A percentile compares a stretch with the other conserved stretches of the same genome.
phyloP scores from a whole-genome alignment of 1,140 invertebrate genomes.

The Caenorhabditis tropicalis region DNA sequence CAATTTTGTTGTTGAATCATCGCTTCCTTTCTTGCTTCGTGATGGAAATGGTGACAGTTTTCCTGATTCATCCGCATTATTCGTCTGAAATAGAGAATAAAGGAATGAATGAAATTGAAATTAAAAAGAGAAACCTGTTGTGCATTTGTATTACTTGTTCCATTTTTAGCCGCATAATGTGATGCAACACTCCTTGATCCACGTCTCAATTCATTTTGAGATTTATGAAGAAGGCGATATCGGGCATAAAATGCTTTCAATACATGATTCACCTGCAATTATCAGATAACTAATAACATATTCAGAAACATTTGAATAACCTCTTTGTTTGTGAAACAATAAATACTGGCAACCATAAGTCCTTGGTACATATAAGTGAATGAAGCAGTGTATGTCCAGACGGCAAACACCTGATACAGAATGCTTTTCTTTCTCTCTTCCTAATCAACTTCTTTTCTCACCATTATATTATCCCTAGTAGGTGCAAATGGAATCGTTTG shows the following conservation, averaged over 20 bases:
- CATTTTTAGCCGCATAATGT: constrained; percentile 62
- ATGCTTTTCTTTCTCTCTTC: too few species aligned
- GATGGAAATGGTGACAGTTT: constrained; percentile 43
- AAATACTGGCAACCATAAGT: constrained; percentile 71
- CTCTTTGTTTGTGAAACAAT: constrained; percentile 72
- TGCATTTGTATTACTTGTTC: constrained; percentile 14
- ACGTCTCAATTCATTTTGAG: constrained; percentile 64
- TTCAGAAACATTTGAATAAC: constrained; percentile 50
- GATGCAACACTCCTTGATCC: constrained; percentile 63
- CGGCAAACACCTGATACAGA: constrained; percentile 65
- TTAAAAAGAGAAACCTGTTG: background rate
- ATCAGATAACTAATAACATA: background rate
- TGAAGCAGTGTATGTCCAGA: constrained; percentile 71
- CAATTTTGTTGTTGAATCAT: constrained; percentile 50
- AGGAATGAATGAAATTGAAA: background rate
- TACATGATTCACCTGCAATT: constrained; percentile 63
- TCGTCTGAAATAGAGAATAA: background rate
- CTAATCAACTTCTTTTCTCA: constrained; percentile 30
- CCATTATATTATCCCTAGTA: constrained; percentile 72
- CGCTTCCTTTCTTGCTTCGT: constrained; percentile 48
- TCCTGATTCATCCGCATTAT: constrained; percentile 17
- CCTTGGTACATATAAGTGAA: constrained; percentile 72
- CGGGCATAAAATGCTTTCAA: constrained; percentile 64
- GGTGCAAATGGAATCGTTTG: constrained; percentile 72
- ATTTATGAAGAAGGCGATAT: constrained; percentile 66